Percentiles rank a stretch among this genome's conserved stretches.
Evolutionary conservation across 1,140 invertebrate species (phyloP).

Genomic region (Dinothrombium tinctorium): DNA sequence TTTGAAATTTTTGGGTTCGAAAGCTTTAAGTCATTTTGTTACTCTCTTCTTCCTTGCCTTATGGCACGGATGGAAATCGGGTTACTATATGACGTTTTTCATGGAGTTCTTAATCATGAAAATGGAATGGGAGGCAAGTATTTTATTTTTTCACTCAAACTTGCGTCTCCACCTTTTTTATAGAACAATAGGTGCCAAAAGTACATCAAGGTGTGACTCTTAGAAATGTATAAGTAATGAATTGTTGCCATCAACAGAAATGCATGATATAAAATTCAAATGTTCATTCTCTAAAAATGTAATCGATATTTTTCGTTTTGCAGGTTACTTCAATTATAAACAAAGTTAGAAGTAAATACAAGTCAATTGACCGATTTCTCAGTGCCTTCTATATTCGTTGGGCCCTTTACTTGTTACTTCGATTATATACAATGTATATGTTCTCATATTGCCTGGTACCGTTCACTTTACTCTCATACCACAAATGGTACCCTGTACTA

Average conservation of each 20-base stretch:
- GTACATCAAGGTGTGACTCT: not conserved
- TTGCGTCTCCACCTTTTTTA: not conserved
- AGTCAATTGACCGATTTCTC: not conserved
- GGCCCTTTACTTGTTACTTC: slow-evolving; percentile 3
- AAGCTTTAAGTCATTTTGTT: slow-evolving; percentile 49
- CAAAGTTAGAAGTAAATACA: not conserved
- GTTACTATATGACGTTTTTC: slow-evolving; percentile 74
- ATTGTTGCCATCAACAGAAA: not conserved
- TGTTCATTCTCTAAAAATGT: not conserved
- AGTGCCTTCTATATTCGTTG: not conserved
- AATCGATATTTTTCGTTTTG: not conserved
- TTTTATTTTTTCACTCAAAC: not conserved
- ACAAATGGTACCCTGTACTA: slow-evolving; percentile 25
- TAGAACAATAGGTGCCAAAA: not conserved
- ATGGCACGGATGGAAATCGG: slow-evolving; percentile 70
- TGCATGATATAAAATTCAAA: not conserved
- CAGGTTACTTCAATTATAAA: not conserved
- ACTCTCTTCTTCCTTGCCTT: slow-evolving; percentile 64
- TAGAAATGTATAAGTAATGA: not conserved
- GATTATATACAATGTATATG: slow-evolving; percentile 22
- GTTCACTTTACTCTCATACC: slow-evolving; percentile 45
- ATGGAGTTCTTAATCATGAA: slow-evolving; percentile 71
- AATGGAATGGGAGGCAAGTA: slow-evolving; percentile 58
- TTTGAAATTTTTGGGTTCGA: slow-evolving; percentile 63
- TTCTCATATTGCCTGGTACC: slow-evolving; percentile 62